phyloP scores from a whole-genome alignment of 2,797 vertebrate genomes.

The Pipistrellus pygmaeus region DNA sequence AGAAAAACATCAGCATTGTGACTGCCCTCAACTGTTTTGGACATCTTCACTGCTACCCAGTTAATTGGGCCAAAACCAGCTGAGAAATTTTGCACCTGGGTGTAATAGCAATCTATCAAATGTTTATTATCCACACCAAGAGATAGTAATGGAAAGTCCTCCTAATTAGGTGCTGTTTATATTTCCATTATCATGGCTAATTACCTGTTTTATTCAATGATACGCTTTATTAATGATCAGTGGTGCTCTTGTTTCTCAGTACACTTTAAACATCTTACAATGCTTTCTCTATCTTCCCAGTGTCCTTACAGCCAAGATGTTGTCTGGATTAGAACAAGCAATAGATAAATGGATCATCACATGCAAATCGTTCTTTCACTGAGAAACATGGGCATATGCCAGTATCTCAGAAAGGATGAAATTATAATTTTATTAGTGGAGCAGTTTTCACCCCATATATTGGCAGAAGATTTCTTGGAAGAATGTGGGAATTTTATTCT shows the following conservation, averaged over 20 bases:
- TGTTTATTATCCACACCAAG: constrained; percentile 23
- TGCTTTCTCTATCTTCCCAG: constrained; percentile 38
- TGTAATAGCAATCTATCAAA: constrained; percentile 45
- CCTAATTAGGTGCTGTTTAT: constrained; percentile 76
- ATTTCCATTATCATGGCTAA: constrained; percentile 70
- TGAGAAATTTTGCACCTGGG: constrained; percentile 44
- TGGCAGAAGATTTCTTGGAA: constrained; percentile 8
- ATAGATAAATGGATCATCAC: neutral
- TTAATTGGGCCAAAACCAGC: constrained; percentile 64
- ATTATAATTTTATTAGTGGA: neutral
- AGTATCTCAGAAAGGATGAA: neutral
- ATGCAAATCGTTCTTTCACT: constrained; percentile 18
- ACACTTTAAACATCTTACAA: constrained; percentile 52
- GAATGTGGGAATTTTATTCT: neutral
- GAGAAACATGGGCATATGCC: neutral
- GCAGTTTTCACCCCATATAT: neutral
- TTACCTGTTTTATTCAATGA: constrained; percentile 64
- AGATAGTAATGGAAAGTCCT: constrained; percentile 59
- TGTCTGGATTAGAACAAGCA: constrained; percentile 54
- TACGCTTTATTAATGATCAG: constrained; percentile 60
- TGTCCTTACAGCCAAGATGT: constrained; percentile 40
- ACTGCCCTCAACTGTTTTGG: constrained; percentile 34
- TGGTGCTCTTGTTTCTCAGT: constrained; percentile 32
- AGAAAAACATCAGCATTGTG: neutral
- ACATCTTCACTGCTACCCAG: constrained; percentile 14